Percentiles rank a stretch among this genome's conserved stretches.
Conservation (phyloP, 2,797 vertebrate genomes). For the Phoeniculus purpureus region DNA sequence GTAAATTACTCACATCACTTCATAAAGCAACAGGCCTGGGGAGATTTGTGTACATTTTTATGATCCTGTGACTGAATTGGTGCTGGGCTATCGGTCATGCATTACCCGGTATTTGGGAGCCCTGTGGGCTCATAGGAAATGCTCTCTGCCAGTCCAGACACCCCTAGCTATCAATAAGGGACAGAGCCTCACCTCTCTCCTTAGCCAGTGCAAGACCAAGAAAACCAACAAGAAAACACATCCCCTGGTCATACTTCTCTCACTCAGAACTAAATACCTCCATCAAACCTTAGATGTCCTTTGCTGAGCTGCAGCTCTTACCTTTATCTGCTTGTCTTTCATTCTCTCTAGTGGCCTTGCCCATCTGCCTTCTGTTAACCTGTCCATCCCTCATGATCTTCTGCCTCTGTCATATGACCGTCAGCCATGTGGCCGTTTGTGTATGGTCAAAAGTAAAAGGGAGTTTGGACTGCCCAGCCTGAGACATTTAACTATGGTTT, state of each 20-base stretch:
- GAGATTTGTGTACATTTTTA: background rate
- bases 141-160: rapidly evolving
- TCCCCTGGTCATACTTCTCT: background rate
- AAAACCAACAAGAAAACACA: background rate
- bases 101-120: background rate
- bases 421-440: background rate
- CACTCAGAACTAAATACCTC: background rate
- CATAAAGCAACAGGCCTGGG: background rate
- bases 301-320: background rate
- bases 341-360: background rate
- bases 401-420: background rate
- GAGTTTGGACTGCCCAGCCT: background rate
- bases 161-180: background rate
- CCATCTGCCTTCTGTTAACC: conserved; percentile 25
- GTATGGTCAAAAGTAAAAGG: background rate
- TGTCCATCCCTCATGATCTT: background rate
- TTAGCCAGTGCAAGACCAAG: background rate
- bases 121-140: background rate
- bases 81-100: background rate
- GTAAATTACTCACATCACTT: background rate
- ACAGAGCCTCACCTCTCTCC: background rate
- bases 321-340: background rate
- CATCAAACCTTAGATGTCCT: background rate
- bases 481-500: background rate
- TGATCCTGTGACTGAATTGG: background rate